phyloP scores from a whole-genome alignment of 1,140 invertebrate genomes.

The Macrobrachium rosenbergii region DNA sequence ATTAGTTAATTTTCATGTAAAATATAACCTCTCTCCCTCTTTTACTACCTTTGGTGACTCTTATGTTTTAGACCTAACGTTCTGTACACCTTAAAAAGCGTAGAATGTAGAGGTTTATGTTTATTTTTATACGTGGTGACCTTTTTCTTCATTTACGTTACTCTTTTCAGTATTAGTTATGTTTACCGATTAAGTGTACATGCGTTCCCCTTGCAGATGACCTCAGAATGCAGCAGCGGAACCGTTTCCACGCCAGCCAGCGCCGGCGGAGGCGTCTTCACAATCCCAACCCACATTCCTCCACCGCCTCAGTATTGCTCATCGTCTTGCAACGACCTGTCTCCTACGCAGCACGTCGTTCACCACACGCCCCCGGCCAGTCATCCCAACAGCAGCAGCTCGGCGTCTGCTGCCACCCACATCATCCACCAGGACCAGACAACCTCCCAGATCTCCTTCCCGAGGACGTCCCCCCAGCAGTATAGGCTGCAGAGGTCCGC shows the following conservation, averaged over 20 bases:
- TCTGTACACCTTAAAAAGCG: too few relatives aligned
- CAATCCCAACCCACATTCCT: conserved; percentile 64
- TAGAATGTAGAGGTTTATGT: too few relatives aligned
- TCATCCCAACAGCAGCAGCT: conserved; percentile 29
- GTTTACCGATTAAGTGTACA: background rate
- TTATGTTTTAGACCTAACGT: too few relatives aligned
- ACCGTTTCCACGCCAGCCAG: conserved; percentile 49
- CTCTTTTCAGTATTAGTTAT: background rate
- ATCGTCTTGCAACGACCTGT: conserved; percentile 56
- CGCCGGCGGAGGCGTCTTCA: conserved; percentile 55
- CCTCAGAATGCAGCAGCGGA: conserved; percentile 47
- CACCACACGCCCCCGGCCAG: conserved; percentile 48
- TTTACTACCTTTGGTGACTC: background rate
- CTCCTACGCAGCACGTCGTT: conserved; percentile 58
- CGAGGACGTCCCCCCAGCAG: conserved; percentile 31
- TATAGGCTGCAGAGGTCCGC: conserved; percentile 36
- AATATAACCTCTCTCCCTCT: background rate
- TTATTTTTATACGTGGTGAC: too few relatives aligned
- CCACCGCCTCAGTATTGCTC: conserved; percentile 66
- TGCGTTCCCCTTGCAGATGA: conserved; percentile 25
- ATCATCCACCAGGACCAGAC: conserved; percentile 14
- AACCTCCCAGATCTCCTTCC: background rate
- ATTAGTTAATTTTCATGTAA: background rate
- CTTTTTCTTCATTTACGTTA: background rate
- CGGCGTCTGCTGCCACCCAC: background rate